Evolutionary conservation across 1,140 invertebrate genomes (phyloP).

Genomic region (Saxidomus purpurata): DNA sequence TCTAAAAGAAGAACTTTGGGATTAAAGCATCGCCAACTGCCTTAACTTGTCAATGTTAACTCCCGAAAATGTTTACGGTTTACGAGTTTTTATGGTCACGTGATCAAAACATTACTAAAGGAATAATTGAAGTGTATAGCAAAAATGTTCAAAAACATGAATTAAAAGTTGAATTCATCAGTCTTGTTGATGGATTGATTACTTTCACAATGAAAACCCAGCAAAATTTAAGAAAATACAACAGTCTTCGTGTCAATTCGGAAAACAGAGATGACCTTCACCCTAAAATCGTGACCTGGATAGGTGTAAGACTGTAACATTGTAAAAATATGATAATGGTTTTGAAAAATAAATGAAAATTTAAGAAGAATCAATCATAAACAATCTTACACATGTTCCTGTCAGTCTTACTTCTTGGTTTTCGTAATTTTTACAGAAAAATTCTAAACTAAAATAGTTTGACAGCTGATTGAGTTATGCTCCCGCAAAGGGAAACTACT

Average conservation of each 20-base stretch:
- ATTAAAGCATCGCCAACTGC: constrained; percentile 1
- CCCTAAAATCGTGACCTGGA: constrained; percentile 22
- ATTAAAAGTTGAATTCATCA: constrained; percentile 19
- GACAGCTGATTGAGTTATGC: background rate
- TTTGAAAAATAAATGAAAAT: background rate
- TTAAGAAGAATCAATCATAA: background rate
- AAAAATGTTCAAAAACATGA: constrained; percentile 3
- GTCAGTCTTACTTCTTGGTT: background rate
- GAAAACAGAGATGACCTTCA: constrained; percentile 50
- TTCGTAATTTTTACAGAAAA: background rate
- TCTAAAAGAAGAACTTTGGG: background rate
- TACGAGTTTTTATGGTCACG: constrained; percentile 37
- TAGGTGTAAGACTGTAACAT: background rate
- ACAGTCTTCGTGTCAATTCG: background rate
- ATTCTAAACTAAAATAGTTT: background rate
- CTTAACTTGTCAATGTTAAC: constrained; percentile 6
- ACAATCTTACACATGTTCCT: background rate
- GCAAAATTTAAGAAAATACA: constrained; percentile 15
- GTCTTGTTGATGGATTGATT: background rate
- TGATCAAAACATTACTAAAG: constrained; percentile 50
- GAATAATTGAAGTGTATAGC: background rate
- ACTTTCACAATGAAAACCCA: background rate
- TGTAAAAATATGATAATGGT: background rate
- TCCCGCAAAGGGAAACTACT: constrained; percentile 54
- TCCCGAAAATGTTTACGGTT: constrained; percentile 39